Evolutionary conservation across 2,797 vertebrate genomes (phyloP), one percentile per base, ranked within the genome.

Genomic region (Nyctibius grandis): DNA sequence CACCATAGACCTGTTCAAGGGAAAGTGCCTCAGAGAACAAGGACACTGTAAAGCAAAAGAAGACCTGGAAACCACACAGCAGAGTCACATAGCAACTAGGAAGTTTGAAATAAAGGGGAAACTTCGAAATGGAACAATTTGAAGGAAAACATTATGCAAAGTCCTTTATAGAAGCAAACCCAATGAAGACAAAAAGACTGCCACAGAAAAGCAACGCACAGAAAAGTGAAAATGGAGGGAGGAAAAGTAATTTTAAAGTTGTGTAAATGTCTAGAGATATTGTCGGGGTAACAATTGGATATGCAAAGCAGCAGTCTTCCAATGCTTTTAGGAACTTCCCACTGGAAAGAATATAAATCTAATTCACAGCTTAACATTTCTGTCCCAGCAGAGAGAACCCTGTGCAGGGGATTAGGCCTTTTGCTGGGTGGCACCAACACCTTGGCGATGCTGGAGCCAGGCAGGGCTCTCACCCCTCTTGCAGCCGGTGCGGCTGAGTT

Each of bases 131-230:
- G 5, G 53, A 94, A 65, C 14, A 73, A 45, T 73, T 5, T 63
- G 73, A 94, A 92, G 51, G n/a, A 89, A 93, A 94, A 80, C 18
- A 53, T 84, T 74, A 77, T n/a, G 65, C 23, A 50, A 93, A 80
- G 61, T 69, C 50, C 54, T 90, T 64, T 38, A 78, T 14, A 91
- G 65, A 86, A 78, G 48, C 61, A 86, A 87, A 48, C 29, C 29
- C 36, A 84, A 64, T 23, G 36, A 80, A 72, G 47, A 75, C 38
- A 79, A 79, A 29, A 88, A 11, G 42, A 80, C 50, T 61, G 31
- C 12, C 53, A 56, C 21, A 42, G 80, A 78, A 90, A 85, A 86
- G 86, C 28, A 70, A 38, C 10, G 33, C 54, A 57, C 4, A 28
- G 51, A 42, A 88, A 75, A 88, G 28, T 67, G 56, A 80, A 59